phyloP scores from a whole-genome alignment of 2,888 invertebrate genomes.

The Drosophila pegasa region DNA sequence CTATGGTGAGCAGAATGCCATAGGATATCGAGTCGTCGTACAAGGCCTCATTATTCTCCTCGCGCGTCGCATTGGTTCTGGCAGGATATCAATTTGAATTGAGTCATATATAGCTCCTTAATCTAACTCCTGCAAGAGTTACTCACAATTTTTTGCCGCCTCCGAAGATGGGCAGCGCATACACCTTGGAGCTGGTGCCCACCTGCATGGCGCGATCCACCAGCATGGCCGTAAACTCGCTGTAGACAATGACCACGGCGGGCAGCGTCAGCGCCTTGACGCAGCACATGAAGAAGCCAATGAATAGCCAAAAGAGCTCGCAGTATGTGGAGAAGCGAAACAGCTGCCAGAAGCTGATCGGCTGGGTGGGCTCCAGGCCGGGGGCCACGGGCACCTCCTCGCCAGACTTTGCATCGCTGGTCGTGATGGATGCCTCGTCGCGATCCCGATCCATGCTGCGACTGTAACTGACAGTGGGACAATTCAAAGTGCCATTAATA shows the following conservation, averaged over 20 bases:
- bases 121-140: not conserved
- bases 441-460: constrained; percentile 76
- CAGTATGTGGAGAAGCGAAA: constrained; percentile 87
- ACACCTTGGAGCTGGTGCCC: constrained; percentile 87
- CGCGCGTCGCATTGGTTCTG: constrained; percentile 86
- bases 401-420: constrained; percentile 65
- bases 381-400: constrained; percentile 69
- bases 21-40: constrained; percentile 89
- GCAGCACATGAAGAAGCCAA: constrained; percentile 87
- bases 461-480: constrained; percentile 19
- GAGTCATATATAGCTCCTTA: not conserved
- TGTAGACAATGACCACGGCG: constrained; percentile 89
- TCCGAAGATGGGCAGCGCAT: constrained; percentile 87
- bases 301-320: constrained; percentile 86
- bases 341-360: constrained; percentile 77
- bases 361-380: constrained; percentile 72
- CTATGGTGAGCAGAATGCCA: constrained; percentile 87
- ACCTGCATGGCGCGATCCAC: constrained; percentile 88
- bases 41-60: constrained; percentile 87
- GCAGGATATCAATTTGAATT: not conserved
- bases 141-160: constrained; percentile 87
- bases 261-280: constrained; percentile 89
- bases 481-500: constrained; percentile 29
- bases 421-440: constrained; percentile 71
- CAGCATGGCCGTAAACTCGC: constrained; percentile 89